Evolutionary conservation across 1,140 invertebrate species (phyloP), one percentile per base, ranked within the genome.

Genomic region (Notospermus geniculatus): DNA sequence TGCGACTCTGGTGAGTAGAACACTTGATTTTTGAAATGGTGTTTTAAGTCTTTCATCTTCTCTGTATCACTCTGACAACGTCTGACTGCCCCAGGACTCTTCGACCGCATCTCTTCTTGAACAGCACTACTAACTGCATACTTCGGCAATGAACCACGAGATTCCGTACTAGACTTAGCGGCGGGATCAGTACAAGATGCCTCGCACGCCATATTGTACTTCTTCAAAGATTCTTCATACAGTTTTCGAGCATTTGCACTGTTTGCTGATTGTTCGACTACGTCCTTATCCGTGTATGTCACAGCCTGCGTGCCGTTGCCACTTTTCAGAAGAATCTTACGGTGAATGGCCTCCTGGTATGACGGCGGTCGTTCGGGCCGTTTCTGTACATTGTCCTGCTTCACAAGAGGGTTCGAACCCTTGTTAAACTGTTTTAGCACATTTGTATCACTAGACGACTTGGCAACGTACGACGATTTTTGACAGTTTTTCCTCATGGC

Each of bases 181-280:
- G 32, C 4, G 4, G 32, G 5, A 36, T 15, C 15, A 36, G 5
- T 22, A 7, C 5, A 50, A 50, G 46, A 27, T n/a, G 4, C 54
- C 11, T 28, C 23, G 13, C 2, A 9, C 41, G 80, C 73, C 36
- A 76, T 69, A 25, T 67, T 65, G 57, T 80, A 80, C 57, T 77
- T 71, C 56, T 76, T 69, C 43, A 82, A 54, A 7, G 81, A 83
- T 59, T 82, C 71, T 65, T 82, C 80, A 67, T 83, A 83, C 27
- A 83, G 61, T 43, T 76, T 61, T 61, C 77, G 77, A 11, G 82
- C 81, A 54, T 71, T 66, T 27, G 72, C 70, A 71, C 75, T 81
- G 32, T 71, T 68, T 27, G 74, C 70, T 55, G 69, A 74, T 63
- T 82, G 80, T 56, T 73, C 73, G 54, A 75, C 59, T 52, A 72